Base-by-base conservation (phyloP, 2,888 invertebrate genomes). In the Sinodicranocentrus sp. region DNA sequence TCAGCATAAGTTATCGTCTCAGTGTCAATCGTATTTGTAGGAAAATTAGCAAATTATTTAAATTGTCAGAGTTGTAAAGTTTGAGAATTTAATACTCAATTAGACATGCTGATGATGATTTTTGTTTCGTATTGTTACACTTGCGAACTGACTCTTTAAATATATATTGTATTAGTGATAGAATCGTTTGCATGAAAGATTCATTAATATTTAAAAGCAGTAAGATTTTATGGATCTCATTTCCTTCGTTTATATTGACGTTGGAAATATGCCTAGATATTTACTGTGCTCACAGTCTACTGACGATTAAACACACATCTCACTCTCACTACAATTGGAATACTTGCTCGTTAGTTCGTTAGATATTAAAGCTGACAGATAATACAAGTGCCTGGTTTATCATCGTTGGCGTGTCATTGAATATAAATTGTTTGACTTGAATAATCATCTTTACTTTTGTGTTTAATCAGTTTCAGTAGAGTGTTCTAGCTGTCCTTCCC, bases 21-120 rank as follows among this genome's bases (percentile, higher is more conserved):
- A 75, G 75, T 75, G 75, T 63, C 63, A 75, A 75, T 75, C 63
- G 52, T 61, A 19, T 63, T 75, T 15, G 25, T 2, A 2, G 8
- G 23, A 63, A 73, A 75, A 63, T 75, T 44, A 25, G 63, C 52
- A 61, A 63, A 73, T 73, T 73, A 73, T 73, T 73, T 63, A 73
- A 73, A 73, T 73, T 25, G 10, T 1, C 21, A 63, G 28, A 19
- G 17, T 59, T 54, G n/a, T 23, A 19, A 54, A 19, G 23, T 73
- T 44, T 48, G 44, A 44, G 26, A 63, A 61, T 73, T 63, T 73
- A 73, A 33, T 59, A 44, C 44, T 52, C 48, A 75, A 63, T 75
- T 63, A 63, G 43, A 63, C 63, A 75, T 21, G 28, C 59, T 28
- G 39, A 8, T 73, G 61, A 33, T 61, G n/a, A 68, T 71, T 39